A percentile compares a stretch with the other conserved stretches of the same genome.
These are phyloP conservation scores for Centrocercus urophasianus DNA, from an alignment of 2,113 vertebrate genomes.

Conservation along the genomic window DNA sequence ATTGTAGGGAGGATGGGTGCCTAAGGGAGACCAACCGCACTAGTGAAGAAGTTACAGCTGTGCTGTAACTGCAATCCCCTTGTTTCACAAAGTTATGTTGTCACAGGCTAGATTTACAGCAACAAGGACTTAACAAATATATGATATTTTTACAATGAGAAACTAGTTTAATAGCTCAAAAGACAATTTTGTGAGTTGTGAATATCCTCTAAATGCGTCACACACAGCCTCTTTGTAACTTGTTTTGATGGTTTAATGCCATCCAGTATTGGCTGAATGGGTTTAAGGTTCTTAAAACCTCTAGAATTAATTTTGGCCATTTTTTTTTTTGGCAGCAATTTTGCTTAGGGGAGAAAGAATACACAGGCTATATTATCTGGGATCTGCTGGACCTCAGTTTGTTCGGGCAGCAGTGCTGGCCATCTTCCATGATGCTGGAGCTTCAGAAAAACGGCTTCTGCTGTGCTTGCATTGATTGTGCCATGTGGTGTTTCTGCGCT, in stretches of 20 bases:
- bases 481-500: neutral
- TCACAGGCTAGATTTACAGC: neutral
- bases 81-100: neutral
- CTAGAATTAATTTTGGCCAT: neutral
- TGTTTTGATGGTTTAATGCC: neutral
- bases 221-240: neutral
- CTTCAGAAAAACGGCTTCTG: neutral
- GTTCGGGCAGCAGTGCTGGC: neutral
- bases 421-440: neutral
- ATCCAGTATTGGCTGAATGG: neutral
- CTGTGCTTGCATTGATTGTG: rapidly evolving
- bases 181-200: neutral
- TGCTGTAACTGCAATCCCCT: neutral
- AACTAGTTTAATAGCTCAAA: neutral
- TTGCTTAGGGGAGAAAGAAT: neutral
- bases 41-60: neutral
- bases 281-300: neutral
- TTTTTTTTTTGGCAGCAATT: neutral
- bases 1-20: neutral
- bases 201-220: neutral
- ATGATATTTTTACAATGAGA: neutral
- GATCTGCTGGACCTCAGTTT: neutral
- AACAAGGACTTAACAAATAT: neutral
- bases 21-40: neutral
- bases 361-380: neutral